Conservation (phyloP, 2,113 vertebrate species). For the Paraplagusia blochii region DNA sequence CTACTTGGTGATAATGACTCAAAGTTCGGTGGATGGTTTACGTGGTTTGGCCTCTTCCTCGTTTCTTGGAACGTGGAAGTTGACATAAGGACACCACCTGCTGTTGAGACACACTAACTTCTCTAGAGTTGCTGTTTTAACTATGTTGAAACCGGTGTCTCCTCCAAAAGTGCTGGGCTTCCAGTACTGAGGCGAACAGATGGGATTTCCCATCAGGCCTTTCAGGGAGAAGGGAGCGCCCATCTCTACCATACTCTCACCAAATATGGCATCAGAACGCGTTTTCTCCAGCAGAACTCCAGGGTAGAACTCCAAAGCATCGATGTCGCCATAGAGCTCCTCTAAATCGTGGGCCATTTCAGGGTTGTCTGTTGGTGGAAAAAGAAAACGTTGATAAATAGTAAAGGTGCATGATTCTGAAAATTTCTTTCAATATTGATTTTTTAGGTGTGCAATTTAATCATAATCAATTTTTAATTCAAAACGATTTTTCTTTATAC, state of each 20-base stretch:
- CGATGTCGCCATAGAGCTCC: constrained; percentile 88
- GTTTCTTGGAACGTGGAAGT: constrained; percentile 76
- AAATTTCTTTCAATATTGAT: too few relatives aligned
- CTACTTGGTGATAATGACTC: neutral
- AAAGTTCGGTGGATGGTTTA: constrained; percentile 57
- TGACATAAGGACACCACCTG: constrained; percentile 85
- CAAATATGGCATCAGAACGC: constrained; percentile 80
- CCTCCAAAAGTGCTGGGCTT: constrained; percentile 95
- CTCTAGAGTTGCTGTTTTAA: constrained; percentile 82
- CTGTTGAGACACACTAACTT: constrained; percentile 90
- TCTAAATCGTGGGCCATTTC: constrained; percentile 81
- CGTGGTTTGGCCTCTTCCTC: constrained; percentile 16
- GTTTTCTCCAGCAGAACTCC: constrained; percentile 87
- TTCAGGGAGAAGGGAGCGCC: constrained; percentile 94
- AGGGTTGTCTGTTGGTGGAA: constrained; percentile 76
- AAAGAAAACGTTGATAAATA: neutral
- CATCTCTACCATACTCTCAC: constrained; percentile 97
- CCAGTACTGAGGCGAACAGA: constrained; percentile 96
- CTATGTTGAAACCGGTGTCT: constrained; percentile 82
- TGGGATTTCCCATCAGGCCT: constrained; percentile 92
- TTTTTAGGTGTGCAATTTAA: too few relatives aligned
- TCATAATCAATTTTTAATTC: too few relatives aligned
- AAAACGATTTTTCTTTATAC: too few relatives aligned
- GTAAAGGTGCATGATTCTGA: too few relatives aligned
- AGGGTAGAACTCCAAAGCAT: constrained; percentile 88